Conservation (phyloP, 2,113 vertebrate genomes). For the Malaclemys terrapin region DNA sequence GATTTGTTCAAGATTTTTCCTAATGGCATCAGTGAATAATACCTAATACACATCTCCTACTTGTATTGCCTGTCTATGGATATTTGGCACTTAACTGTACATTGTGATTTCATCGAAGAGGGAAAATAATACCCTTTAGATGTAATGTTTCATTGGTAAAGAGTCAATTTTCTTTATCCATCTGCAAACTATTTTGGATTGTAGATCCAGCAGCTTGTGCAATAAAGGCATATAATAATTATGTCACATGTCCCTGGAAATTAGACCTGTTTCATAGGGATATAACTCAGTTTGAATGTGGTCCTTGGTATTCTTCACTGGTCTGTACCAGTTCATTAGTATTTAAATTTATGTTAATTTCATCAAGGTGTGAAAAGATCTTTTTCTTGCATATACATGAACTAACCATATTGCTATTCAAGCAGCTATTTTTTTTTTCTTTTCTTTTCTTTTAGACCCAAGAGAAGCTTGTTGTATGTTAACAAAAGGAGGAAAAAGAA, state of each 20-base stretch:
- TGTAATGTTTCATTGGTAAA: conserved; percentile 24
- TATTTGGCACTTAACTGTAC: conserved; percentile 36
- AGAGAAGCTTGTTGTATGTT: conserved; percentile 63
- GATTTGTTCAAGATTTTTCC: conserved; percentile 20
- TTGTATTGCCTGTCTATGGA: conserved; percentile 10
- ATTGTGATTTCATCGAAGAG: conserved; percentile 49
- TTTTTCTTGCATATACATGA: conserved; percentile 84
- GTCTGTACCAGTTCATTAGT: conserved; percentile 76
- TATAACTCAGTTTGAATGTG: conserved; percentile 35
- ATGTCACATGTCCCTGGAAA: conserved; percentile 58
- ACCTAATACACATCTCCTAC: conserved; percentile 14
- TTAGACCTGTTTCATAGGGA: conserved; percentile 56
- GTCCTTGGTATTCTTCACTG: conserved; percentile 69
- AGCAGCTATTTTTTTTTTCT: not conserved
- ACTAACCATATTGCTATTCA: conserved; percentile 78
- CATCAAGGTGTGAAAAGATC: conserved; percentile 83
- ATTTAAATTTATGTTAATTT: conserved; percentile 87
- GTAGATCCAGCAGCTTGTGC: conserved; percentile 32
- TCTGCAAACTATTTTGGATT: conserved; percentile 29
- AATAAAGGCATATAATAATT: conserved; percentile 49
- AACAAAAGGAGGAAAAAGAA: conserved; percentile 48
- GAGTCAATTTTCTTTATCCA: conserved; percentile 32
- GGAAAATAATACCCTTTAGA: conserved; percentile 47
- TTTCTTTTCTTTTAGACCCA: not conserved
- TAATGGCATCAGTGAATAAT: conserved; percentile 32